Base-by-base conservation (phyloP, 1,140 invertebrate species). In the Aphidius ervi region DNA sequence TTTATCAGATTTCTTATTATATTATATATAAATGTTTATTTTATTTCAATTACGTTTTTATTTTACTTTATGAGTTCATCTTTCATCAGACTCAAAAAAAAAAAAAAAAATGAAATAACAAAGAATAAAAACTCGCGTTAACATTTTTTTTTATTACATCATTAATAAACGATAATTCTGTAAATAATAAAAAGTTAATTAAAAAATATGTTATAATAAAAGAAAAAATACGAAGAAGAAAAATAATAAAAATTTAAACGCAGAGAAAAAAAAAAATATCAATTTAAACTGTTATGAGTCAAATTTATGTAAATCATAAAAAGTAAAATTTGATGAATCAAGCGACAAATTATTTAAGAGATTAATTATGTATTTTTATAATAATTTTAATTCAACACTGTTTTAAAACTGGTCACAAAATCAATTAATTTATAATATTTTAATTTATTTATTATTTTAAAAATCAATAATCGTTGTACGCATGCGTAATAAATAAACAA, bases 291-390 rank as follows among this genome's bases (percentile, higher is more conserved):
- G 52, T 54, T 40, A 40, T 40, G 42, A 16, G 52, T 54, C 52
- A 54, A 54, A 41, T 54, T 54, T 54, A 31, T n/a, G 52, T 42
- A 54, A n/a, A 54, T 48, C 16, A 54, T 40, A 54, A 42, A 5
- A 54, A 41, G 40, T 40, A n/a, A 54, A 54, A 41, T 54, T 41
- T 50, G 40, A 5, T 41, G 42, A 54, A 6, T 54, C 9, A 54
- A 39, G 10, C 39, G 16, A 54, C 20, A 10, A 54, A 41, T 54
- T 54, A 54, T 61, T 56, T 9, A 56, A 62, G 54, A 56, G 54
- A 48, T 67, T 68, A 70, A 74, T 74, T 72, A 61, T 70, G 71
- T 77, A 77, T 78, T 78, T 77, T 78, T 77, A 68, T 76, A 78
- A 78, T 78, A 65, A 76, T 76, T 74, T 63, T 76, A 68, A 62